A percentile compares a stretch with the other conserved stretches of the same genome.
These are phyloP conservation scores for Cryptotermes secundus DNA, from an alignment of 1,140 invertebrate genomes.

Conservation along the genomic window DNA sequence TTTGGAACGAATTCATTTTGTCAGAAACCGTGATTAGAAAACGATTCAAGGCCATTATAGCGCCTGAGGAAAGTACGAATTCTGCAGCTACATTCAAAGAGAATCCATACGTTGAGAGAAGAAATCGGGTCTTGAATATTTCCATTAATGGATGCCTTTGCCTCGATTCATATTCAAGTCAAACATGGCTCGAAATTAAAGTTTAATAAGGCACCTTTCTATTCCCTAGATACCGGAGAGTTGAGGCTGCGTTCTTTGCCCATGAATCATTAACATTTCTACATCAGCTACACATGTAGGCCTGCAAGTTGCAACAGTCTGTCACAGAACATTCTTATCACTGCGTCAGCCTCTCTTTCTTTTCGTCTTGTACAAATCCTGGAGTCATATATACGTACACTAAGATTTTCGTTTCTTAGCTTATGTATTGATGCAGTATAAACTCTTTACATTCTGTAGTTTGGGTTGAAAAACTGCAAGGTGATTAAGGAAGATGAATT, in stretches of 20 bases:
- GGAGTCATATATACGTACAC: too few relatives aligned
- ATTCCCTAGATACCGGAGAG: background rate
- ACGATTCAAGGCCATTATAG: background rate
- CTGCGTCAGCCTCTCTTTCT: background rate
- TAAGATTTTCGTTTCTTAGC: too few relatives aligned
- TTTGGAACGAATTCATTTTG: background rate
- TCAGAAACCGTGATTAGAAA: background rate
- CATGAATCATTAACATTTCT: background rate
- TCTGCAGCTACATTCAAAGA: background rate
- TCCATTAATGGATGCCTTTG: background rate
- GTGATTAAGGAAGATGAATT: too few relatives aligned
- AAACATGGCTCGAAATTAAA: background rate
- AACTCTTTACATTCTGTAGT: too few relatives aligned
- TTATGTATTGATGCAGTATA: too few relatives aligned
- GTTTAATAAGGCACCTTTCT: background rate
- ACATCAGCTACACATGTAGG: background rate
- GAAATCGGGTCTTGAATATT: background rate
- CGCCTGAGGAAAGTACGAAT: background rate
- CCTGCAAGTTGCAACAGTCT: background rate
- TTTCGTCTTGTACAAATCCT: too few relatives aligned
- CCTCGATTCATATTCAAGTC: background rate
- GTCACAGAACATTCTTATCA: background rate
- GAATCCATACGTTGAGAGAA: background rate
- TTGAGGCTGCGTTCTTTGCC: background rate
- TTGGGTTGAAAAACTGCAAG: too few relatives aligned